Evolutionary conservation across 2,113 vertebrate genomes (phyloP).

Genomic region (Globicephala melas): DNA sequence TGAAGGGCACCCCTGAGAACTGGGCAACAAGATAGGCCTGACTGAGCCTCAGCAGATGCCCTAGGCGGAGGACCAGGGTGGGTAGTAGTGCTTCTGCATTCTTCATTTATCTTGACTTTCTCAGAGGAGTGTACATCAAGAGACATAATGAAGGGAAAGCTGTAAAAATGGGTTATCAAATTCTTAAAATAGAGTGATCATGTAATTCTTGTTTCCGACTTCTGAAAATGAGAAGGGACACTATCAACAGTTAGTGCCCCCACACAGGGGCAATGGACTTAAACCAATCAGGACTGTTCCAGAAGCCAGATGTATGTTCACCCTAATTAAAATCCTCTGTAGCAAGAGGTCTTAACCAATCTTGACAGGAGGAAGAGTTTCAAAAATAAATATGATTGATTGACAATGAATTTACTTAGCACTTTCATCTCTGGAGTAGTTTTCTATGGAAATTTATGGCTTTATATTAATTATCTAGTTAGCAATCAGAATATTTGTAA

Average conservation of each 20-base stretch:
- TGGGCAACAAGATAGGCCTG: background rate
- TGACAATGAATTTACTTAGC: background rate
- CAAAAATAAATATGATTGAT: background rate
- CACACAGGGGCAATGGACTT: background rate
- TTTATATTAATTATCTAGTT: slow-evolving; percentile 34
- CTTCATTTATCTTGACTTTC: background rate
- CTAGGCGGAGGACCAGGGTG: background rate
- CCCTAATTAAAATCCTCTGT: slow-evolving; percentile 9
- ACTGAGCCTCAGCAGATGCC: background rate
- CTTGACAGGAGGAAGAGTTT: slow-evolving; percentile 17
- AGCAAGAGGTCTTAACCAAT: background rate
- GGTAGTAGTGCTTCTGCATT: no score
- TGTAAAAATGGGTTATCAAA: background rate
- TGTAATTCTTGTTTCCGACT: background rate
- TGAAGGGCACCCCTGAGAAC: background rate
- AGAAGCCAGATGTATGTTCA: background rate
- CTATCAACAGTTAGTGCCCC: background rate
- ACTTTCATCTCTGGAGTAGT: background rate
- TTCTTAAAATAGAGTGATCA: background rate
- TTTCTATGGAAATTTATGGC: slow-evolving; percentile 14
- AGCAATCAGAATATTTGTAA: background rate
- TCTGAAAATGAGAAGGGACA: background rate
- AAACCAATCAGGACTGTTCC: background rate
- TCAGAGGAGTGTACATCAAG: background rate
- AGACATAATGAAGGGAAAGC: background rate